A percentile compares a stretch with the other conserved stretches of the same genome.
Evolutionary conservation across 2,113 vertebrate genomes (phyloP).

Genomic region (Alligator mississippiensis): DNA sequence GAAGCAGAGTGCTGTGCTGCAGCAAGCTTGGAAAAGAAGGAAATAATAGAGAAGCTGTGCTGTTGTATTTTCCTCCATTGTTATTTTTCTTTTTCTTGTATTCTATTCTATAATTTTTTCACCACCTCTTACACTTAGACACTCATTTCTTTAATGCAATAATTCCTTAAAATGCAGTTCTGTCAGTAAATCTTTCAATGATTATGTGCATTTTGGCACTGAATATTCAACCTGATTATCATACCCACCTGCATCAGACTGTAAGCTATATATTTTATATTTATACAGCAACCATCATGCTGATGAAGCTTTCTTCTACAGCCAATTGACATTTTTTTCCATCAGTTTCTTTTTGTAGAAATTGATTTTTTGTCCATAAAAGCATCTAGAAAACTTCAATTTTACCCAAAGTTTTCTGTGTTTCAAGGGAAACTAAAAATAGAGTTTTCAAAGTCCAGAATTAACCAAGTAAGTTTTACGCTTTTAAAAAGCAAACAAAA

Average conservation of each 20-base stretch:
- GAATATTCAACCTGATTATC: neutral
- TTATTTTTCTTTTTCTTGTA: neutral
- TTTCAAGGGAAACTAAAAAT: too few species aligned
- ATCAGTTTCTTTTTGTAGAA: too few species aligned
- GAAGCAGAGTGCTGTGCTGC: neutral
- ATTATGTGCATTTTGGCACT: neutral
- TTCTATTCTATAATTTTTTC: neutral
- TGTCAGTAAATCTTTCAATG: neutral
- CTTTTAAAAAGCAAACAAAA: neutral
- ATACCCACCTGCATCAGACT: neutral
- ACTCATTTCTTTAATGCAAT: neutral
- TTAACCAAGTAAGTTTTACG: neutral
- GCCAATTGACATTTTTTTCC: neutral
- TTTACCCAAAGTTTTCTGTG: neutral
- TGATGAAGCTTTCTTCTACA: neutral
- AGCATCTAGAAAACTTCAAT: neutral
- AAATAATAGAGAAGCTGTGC: neutral
- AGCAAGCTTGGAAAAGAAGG: neutral
- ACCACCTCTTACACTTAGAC: neutral
- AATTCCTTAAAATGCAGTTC: neutral
- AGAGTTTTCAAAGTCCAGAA: neutral
- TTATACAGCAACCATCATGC: neutral
- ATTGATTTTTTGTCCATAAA: too few species aligned
- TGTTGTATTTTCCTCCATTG: neutral
- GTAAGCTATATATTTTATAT: neutral